phyloP scores from a whole-genome alignment of 2,888 invertebrate genomes.

The Gymnoscelis rufifasciata region DNA sequence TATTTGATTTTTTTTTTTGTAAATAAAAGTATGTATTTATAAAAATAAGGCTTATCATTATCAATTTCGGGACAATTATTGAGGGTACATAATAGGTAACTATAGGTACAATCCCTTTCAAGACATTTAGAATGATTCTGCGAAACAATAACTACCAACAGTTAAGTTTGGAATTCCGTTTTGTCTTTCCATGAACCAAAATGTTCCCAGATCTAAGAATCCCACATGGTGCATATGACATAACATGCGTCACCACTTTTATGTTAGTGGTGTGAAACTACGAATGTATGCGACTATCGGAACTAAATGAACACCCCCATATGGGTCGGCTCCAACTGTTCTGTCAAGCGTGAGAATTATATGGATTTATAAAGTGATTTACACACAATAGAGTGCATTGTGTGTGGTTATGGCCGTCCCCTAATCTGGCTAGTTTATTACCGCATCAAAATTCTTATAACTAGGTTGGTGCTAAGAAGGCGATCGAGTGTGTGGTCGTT shows the following conservation, averaged over 20 bases:
- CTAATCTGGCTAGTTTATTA: slow-evolving; percentile 13
- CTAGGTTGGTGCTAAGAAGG: not conserved
- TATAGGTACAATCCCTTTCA: too few species aligned
- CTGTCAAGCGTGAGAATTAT: slow-evolving; percentile 49
- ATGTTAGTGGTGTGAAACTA: slow-evolving; percentile 45
- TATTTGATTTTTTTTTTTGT: too few species aligned
- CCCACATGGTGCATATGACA: slow-evolving; percentile 25
- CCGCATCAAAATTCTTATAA: slow-evolving; percentile 9
- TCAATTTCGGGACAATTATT: too few species aligned
- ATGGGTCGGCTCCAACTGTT: slow-evolving; percentile 42
- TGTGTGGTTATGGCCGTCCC: slow-evolving; percentile 14
- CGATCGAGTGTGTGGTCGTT: too few species aligned
- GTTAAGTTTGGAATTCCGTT: not conserved
- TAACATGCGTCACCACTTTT: slow-evolving; percentile 24
- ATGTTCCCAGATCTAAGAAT: slow-evolving; percentile 7
- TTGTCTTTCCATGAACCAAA: slow-evolving; percentile 14
- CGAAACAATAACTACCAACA: too few species aligned
- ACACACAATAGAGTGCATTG: slow-evolving; percentile 27
- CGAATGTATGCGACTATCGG: slow-evolving; percentile 53
- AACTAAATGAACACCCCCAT: slow-evolving; percentile 60
- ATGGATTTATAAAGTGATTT: slow-evolving; percentile 39
- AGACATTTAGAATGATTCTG: too few species aligned
- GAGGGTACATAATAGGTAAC: too few species aligned
- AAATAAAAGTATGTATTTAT: too few species aligned
- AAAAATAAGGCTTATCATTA: too few species aligned